Conservation (phyloP, 2,888 invertebrate genomes). For the Rhagophthalmus giganteus region DNA sequence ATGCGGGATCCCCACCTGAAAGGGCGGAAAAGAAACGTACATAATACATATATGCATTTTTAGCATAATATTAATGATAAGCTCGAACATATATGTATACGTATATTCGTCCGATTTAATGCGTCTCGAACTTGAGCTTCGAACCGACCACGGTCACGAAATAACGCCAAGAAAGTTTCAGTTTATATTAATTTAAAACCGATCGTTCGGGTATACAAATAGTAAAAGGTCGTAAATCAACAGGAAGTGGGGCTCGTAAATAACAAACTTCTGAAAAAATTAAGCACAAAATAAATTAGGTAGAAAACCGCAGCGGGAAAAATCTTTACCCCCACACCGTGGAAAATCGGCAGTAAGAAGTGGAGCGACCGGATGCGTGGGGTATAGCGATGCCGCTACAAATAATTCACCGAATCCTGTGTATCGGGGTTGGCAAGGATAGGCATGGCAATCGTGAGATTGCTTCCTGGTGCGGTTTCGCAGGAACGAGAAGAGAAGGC, state of each 20-base stretch:
- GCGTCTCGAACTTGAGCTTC: too few species aligned
- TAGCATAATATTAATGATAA: too few species aligned
- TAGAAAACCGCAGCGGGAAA: slow-evolving; percentile 28
- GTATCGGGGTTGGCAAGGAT: slow-evolving; percentile 33
- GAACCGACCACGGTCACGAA: too few species aligned
- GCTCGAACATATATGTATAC: too few species aligned
- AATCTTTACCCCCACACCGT: slow-evolving; percentile 22
- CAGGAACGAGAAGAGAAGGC: slow-evolving; percentile 25
- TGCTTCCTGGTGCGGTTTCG: slow-evolving; percentile 35
- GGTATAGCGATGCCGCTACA: slow-evolving; percentile 29
- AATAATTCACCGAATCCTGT: slow-evolving; percentile 36
- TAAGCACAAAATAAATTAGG: slow-evolving; percentile 30
- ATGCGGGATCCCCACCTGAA: neutral
- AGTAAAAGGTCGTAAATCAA: slow-evolving; percentile 26
- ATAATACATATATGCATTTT: too few species aligned
- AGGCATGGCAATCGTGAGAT: slow-evolving; percentile 37
- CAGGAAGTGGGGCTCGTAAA: slow-evolving; percentile 27
- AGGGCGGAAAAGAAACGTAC: slow-evolving; percentile 1
- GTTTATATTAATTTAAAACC: slow-evolving; percentile 4
- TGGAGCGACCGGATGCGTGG: slow-evolving; percentile 20
- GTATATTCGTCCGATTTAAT: too few species aligned
- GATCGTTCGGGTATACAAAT: neutral
- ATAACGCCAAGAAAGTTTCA: slow-evolving; percentile 1
- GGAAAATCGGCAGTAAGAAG: slow-evolving; percentile 16
- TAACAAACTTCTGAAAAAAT: slow-evolving; percentile 28